phyloP scores from a whole-genome alignment of 92 coral and sea anemone genomes.

The Bergia puertoricense region DNA sequence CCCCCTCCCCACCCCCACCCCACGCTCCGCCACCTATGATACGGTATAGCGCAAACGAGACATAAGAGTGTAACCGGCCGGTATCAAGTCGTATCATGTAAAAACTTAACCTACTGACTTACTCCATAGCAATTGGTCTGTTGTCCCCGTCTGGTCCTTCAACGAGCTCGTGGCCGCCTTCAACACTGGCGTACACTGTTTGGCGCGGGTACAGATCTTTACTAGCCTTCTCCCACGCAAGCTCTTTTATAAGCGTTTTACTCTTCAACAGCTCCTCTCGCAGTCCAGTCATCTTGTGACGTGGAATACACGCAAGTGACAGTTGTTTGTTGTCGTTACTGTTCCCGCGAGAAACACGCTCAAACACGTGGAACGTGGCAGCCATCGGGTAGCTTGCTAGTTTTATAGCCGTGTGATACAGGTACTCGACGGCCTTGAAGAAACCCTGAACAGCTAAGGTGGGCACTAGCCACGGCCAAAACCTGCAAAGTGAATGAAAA shows the following conservation, averaged over 20 bases:
- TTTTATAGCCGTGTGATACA: background rate
- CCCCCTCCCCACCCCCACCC: no score
- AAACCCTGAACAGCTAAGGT: background rate
- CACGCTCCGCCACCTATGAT: no score
- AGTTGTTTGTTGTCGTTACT: background rate
- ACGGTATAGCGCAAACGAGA: no score
- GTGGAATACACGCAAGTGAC: constrained; percentile 11
- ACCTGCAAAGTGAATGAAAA: background rate
- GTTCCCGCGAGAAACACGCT: background rate
- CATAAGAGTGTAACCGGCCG: no score
- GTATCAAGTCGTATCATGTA: no score
- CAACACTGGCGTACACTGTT: constrained; percentile 4
- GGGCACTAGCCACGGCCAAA: constrained; percentile 17
- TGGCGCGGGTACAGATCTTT: constrained; percentile 2
- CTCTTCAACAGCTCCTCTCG: background rate
- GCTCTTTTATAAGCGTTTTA: background rate
- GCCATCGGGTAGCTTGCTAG: background rate
- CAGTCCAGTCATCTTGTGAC: background rate
- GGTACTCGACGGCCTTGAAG: background rate
- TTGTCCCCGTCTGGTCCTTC: constrained; percentile 4
- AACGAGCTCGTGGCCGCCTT: constrained; percentile 3
- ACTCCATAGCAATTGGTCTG: constrained; percentile 9
- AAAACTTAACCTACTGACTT: background rate
- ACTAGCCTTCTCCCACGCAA: background rate
- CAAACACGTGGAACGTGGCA: constrained; percentile 14